Base-by-base conservation (phyloP, 2,888 invertebrate genomes). In the Athrips mouffetella region DNA sequence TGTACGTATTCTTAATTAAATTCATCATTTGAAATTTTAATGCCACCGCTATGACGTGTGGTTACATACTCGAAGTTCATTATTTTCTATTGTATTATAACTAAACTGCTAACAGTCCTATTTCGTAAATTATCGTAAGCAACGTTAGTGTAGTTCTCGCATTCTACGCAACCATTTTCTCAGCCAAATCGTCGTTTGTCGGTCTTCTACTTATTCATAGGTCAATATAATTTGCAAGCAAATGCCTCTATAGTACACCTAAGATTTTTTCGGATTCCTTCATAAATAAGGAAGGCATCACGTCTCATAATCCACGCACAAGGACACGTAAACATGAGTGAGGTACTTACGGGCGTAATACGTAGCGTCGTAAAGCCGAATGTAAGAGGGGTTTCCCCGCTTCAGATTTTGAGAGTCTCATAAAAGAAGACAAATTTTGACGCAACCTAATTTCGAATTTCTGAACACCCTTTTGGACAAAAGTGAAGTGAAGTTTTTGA, bases 261-360 rank as follows among this genome's bases (percentile, higher is more conserved):
- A 68, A 70, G 67, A 64, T 62, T 69, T 69, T 69, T 65, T 63
- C 56, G 63, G 61, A 67, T 63, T 68, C 61, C 70, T 74, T 73
- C 76, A 79, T 80, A 81, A 83, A 84, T 74, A 81, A 80, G 69
- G 65, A 64, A 67, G 13, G 65, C 70, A 76, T 81, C 76, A 75
- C 83, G 80, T 79, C 73, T 76, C 85, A 84, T 86, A 83, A 85
- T 82, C 80, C 82, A 67, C 75, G 80, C 73, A 83, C 80, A 83
- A 82, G 77, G 81, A 73, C 64, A 73, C 74, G 74, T 73, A 77
- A 78, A 80, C 76, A 76, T 77, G 80, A 83, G 74, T 80, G 76
- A 79, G 68, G 76, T 70, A 76, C 74, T 82, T 73, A 76, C 76
- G 73, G 75, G 72, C 74, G 76, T 82, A 78, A 80, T 77, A 77